Percentiles rank a stretch among this genome's conserved stretches.
These are phyloP conservation scores for Alentia gelatinosa DNA, from an alignment of 2,888 invertebrate genomes.

Conservation along the genomic window DNA sequence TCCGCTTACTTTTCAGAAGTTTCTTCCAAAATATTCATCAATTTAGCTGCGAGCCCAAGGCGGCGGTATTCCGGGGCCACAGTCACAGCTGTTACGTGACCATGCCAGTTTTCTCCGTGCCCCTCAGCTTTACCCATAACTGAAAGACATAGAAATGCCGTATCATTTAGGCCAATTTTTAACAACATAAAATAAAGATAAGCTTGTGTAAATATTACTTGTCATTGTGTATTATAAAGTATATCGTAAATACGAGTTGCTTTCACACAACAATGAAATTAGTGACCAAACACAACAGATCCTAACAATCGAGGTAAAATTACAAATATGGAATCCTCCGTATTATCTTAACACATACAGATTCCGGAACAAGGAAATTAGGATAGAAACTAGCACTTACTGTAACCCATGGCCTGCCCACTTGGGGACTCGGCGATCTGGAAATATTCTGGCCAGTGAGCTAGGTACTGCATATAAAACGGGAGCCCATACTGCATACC, in stretches of 20 bases:
- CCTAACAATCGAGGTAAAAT: no score
- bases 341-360: no score
- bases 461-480: conserved; percentile 98
- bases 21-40: conserved; percentile 97
- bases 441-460: conserved; percentile 99
- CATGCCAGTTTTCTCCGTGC: conserved; percentile 97
- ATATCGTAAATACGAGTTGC: no score
- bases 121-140: conserved; percentile 99
- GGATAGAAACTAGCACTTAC: no score
- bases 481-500: conserved; percentile 81
- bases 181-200: neutral
- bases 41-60: conserved; percentile 92
- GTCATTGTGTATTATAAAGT: no score
- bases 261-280: no score
- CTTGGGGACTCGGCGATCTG: conserved; percentile 97
- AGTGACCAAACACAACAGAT: no score
- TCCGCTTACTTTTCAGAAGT: conserved; percentile 90
- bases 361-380: no score
- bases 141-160: conserved; percentile 78
- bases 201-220: no score
- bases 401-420: conserved; percentile 99
- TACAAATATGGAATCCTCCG: no score
- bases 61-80: conserved; percentile 97
- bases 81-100: conserved; percentile 98
- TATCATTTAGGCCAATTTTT: neutral